Conservation (phyloP, 1,140 invertebrate species). For the Drosophila bocki region DNA sequence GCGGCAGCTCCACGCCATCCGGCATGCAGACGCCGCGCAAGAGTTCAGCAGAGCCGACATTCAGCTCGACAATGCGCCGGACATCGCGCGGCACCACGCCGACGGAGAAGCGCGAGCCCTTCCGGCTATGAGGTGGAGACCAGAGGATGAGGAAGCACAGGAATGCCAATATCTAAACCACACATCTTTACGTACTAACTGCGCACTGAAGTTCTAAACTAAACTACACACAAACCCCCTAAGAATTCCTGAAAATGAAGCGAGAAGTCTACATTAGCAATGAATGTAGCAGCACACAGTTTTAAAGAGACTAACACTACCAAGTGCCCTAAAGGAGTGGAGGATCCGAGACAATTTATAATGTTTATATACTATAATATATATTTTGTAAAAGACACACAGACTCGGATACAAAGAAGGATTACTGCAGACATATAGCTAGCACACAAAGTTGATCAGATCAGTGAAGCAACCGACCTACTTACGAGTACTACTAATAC, state of each 20-base stretch:
- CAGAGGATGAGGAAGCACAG: constrained; percentile 21
- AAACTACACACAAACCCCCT: constrained; percentile 23
- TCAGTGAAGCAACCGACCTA: constrained; percentile 69
- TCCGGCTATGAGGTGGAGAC: constrained; percentile 87
- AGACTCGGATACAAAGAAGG: constrained; percentile 21
- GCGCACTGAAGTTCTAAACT: constrained; percentile 76
- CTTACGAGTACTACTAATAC: constrained; percentile 75
- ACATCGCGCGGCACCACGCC: constrained; percentile 87
- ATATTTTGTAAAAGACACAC: constrained; percentile 69
- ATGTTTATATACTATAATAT: constrained; percentile 33
- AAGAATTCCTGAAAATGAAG: constrained; percentile 16
- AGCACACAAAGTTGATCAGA: constrained; percentile 73
- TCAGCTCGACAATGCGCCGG: constrained; percentile 78
- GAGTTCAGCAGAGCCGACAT: constrained; percentile 80
- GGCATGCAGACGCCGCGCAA: constrained; percentile 84
- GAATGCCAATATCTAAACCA: constrained; percentile 65
- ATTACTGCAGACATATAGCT: constrained; percentile 49
- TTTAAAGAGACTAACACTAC: constrained; percentile 40
- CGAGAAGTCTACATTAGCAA: constrained; percentile 59
- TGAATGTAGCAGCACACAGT: constrained; percentile 63
- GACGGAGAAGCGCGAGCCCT: constrained; percentile 88
- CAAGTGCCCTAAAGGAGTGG: constrained; percentile 47
- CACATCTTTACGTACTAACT: constrained; percentile 62
- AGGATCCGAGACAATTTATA: constrained; percentile 52
- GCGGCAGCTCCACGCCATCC: constrained; percentile 83